Conservation (phyloP, 2,888 invertebrate species). For the Agrotis segetum region DNA sequence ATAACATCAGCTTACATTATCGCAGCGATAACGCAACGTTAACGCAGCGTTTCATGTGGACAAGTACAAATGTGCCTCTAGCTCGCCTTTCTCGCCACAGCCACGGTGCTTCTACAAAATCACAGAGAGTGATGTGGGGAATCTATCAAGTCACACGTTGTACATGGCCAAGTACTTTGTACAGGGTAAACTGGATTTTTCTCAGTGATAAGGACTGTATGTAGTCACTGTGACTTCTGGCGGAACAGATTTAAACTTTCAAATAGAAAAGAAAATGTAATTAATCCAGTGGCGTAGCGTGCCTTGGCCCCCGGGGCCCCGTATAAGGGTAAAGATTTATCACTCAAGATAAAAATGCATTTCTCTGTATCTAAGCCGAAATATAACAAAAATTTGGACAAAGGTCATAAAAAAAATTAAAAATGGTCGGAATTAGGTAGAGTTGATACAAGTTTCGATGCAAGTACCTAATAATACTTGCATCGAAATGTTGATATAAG, state of each 20-base stretch:
- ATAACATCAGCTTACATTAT: neutral
- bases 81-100: neutral
- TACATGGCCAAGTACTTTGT: slow-evolving; percentile 10
- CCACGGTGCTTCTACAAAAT: slow-evolving; percentile 4
- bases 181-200: slow-evolving; percentile 8
- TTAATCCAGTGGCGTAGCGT: too few species aligned
- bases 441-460: too few species aligned
- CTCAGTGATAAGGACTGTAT: neutral
- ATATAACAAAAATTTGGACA: too few species aligned
- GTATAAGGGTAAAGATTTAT: too few species aligned
- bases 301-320: too few species aligned
- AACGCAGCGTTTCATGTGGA: neutral
- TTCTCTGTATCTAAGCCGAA: too few species aligned
- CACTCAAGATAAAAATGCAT: too few species aligned
- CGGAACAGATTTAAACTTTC: neutral
- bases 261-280: too few species aligned
- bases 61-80: slow-evolving; percentile 12
- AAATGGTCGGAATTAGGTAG: too few species aligned
- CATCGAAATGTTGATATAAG: too few species aligned
- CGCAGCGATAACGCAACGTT: neutral
- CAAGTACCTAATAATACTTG: too few species aligned
- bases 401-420: too few species aligned
- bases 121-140: slow-evolving; percentile 22
- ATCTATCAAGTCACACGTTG: slow-evolving; percentile 31
- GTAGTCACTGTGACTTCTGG: neutral